Conservation (phyloP, 2,888 invertebrate species). For the Corbicula japonica region DNA sequence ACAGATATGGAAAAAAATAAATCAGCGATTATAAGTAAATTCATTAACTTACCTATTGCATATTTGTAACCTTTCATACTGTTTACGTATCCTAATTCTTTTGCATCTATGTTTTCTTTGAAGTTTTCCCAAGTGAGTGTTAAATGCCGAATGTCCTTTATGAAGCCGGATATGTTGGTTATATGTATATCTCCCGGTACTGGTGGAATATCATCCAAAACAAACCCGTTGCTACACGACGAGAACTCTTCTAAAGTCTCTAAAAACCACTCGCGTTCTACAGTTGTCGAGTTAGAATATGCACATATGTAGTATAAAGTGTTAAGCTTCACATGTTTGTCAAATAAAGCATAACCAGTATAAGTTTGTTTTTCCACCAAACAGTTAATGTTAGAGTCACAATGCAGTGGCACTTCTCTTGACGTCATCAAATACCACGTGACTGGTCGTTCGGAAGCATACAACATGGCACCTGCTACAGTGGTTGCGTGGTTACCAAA, state of each 20-base stretch:
- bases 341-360: slow-evolving; percentile 31
- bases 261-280: slow-evolving; percentile 33
- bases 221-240: slow-evolving; percentile 49
- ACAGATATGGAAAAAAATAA: not conserved
- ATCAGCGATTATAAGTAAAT: no score
- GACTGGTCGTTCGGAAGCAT: slow-evolving; percentile 31
- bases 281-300: slow-evolving; percentile 24
- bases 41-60: slow-evolving; percentile 33
- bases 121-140: slow-evolving; percentile 41
- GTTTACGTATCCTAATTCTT: slow-evolving; percentile 27
- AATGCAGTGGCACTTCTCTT: slow-evolving; percentile 27
- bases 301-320: slow-evolving; percentile 48
- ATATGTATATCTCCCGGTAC: slow-evolving; percentile 26
- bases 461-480: slow-evolving; percentile 47
- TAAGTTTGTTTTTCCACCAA: slow-evolving; percentile 3
- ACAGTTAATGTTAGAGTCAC: slow-evolving; percentile 11
- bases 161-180: slow-evolving; percentile 20
- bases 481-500: slow-evolving; percentile 23
- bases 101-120: slow-evolving; percentile 30
- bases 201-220: slow-evolving; percentile 45
- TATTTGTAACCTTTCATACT: slow-evolving; percentile 25
- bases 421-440: slow-evolving; percentile 58
- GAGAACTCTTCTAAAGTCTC: slow-evolving; percentile 30
- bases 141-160: not conserved
- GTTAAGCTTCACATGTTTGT: slow-evolving; percentile 1